Evolutionary conservation across 2,113 vertebrate species (phyloP), one percentile per base, ranked within the genome.

Genomic region (Serilophus lunatus): DNA sequence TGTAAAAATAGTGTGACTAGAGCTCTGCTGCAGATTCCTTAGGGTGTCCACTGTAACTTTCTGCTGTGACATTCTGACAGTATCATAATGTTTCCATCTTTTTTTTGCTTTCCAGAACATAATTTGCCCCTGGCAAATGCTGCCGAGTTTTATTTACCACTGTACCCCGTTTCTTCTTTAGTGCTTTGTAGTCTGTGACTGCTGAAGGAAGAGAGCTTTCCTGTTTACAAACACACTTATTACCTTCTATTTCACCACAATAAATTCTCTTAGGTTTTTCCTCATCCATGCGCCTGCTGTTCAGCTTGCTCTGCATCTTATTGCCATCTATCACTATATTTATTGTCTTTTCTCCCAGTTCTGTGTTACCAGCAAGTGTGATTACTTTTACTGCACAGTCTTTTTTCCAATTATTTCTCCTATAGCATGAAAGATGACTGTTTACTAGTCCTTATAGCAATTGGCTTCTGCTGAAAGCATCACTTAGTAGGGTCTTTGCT

Each of bases 181-280:
- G 69, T 92, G 72, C 92, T 90, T 77, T 93, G 61, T 84, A 86
- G 90, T 40, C 36, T 90, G 51, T 90, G 90, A 50, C 88, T 96
- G 88, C 88, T 81, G 79, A 75, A 83, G 82, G 86, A 90, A 86
- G 63, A 86, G 54, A 83, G 44, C 56, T 84, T 91, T 94, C 76
- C 72, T 96, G 95, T 96, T 93, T 94, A 88, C 93, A 93, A 92
- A 96, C 76, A 93, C 69, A 56, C 36, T 88, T 81, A 90, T 42
- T 96, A 64, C 79, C 81, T 93, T 93, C 25, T 86, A 33, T 88
- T 96, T 86, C 86, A 94, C n/a, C 65, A 72, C 77, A 75, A 47
- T 90, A 90, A 88, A 91, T 94, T 74, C 44, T 63, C 57, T 70
- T 78, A 47, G 15, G 11, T 84, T 94, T 96, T 90, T 59, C 40